A percentile compares a stretch with the other conserved stretches of the same genome.
These are phyloP conservation scores for Chrysomallon squamiferum DNA, from an alignment of 1,140 invertebrate species.

Conservation along the genomic window DNA sequence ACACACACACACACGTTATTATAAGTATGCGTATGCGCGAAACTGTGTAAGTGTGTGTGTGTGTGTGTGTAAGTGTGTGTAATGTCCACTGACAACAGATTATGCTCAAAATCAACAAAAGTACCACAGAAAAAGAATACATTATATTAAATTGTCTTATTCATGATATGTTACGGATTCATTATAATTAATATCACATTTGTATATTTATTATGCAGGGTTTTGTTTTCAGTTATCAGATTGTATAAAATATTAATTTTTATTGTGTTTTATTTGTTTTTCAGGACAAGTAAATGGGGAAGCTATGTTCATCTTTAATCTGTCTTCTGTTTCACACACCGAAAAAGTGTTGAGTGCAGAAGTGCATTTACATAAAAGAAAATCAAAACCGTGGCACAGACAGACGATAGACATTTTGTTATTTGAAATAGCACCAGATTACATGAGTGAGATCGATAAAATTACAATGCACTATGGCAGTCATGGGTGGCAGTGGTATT, in stretches of 20 bases:
- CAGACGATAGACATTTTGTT: conserved; percentile 41
- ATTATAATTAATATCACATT: no score
- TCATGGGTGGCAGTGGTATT: conserved; percentile 56
- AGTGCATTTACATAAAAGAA: conserved; percentile 59
- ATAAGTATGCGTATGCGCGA: not conserved
- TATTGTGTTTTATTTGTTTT: no score
- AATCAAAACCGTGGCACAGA: conserved; percentile 27
- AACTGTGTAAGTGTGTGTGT: not conserved
- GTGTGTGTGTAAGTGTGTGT: not conserved
- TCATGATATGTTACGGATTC: no score
- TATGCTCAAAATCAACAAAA: no score
- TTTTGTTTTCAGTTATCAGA: no score
- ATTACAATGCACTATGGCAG: conserved; percentile 33
- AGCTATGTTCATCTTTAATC: conserved; percentile 61
- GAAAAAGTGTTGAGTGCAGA: conserved; percentile 59
- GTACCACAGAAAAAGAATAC: no score
- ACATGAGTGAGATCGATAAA: conserved; percentile 39
- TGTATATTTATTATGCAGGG: no score
- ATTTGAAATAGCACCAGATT: conserved; percentile 48
- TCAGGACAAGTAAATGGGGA: conserved; percentile 51
- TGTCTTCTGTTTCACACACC: conserved; percentile 49
- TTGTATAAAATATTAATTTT: no score
- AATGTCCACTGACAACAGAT: not conserved
- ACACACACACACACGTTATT: not conserved
- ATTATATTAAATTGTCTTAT: no score